Evolutionary conservation across 2,797 vertebrate genomes (phyloP), one percentile per base, ranked within the genome.

Genomic region (Parambassis ranga): DNA sequence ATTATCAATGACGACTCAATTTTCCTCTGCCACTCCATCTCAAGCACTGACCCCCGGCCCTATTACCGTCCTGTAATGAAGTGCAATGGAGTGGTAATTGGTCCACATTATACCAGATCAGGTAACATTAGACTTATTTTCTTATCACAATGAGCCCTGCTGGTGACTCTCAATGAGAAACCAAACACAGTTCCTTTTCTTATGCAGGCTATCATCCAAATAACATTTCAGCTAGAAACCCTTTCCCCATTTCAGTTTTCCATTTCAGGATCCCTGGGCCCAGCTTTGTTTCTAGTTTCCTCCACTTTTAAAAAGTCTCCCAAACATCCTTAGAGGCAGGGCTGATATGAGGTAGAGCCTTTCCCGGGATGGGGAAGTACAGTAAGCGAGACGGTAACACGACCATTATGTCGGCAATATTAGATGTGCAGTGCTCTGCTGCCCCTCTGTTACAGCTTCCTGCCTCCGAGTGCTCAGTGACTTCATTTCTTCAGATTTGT

Each of bases 61-160:
- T 89, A 91, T 93, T 92, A 92, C 92, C 88, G 90, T 79, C 85
- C 91, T 91, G 92, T 93, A 93, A 93, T 93, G 92, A 93, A 93
- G 92, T 91, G 91, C 92, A 93, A 92, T 92, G 92, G 91, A 93
- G 89, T 92, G 90, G 92, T 93, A 93, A 93, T 93, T 92, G 92
- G 91, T 92, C 85, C 85, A 92, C 92, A 93, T 93, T 93, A 93
- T 93, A 91, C 90, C 89, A 91, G 92, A 92, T 93, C 92, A 92
- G 91, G 92, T 93, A 93, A 93, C 92, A 92, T 90, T 91, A 90
- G 89, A 90, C 91, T 90, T 91, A 92, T 93, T 92, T 93, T 89
- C 92, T 93, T 93, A 93, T 93, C 92, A 91, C 92, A 90, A 90
- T 88, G 89, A 91, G 86, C 80, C 81, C 89, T 89, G 89, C 91